Conservation (phyloP, 2,797 vertebrate genomes). For the Cyclura pinguis region DNA sequence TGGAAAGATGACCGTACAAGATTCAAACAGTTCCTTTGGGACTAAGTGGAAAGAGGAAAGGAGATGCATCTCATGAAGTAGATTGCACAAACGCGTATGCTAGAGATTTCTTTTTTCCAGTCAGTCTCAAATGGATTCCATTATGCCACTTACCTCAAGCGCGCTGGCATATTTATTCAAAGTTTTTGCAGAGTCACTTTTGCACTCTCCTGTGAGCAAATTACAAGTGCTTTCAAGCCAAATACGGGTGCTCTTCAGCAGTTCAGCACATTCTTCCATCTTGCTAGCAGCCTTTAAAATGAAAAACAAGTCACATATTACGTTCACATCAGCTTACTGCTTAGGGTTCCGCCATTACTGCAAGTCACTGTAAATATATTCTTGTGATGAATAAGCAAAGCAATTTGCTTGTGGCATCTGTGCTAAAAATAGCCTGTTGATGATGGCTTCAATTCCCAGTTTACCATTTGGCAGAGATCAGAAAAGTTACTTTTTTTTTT, state of each 20-base stretch:
- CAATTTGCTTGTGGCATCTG: background rate
- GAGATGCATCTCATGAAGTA: background rate
- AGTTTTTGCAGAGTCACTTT: constrained; percentile 84
- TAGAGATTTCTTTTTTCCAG: no score
- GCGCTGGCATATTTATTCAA: constrained; percentile 82
- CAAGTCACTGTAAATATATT: no score
- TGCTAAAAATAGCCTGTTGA: background rate
- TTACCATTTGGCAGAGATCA: background rate
- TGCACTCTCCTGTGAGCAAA: constrained; percentile 83
- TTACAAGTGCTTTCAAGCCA: constrained; percentile 88
- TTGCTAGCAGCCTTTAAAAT: constrained; percentile 84
- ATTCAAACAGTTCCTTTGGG: no score
- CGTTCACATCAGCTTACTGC: background rate
- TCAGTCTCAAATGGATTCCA: no score
- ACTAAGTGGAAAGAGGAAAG: no score
- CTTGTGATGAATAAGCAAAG: background rate
- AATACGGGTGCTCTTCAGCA: constrained; percentile 83
- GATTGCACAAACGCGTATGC: no score
- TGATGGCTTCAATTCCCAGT: background rate
- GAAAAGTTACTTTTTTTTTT: no score
- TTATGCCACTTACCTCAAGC: constrained; percentile 83
- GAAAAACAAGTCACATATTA: background rate
- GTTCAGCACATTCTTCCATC: constrained; percentile 90
- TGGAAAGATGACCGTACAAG: no score
- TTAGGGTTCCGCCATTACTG: background rate